A percentile compares a stretch with the other conserved stretches of the same genome.
Evolutionary conservation across 1,140 invertebrate genomes (phyloP).

Genomic region (Lucilia cuprina): DNA sequence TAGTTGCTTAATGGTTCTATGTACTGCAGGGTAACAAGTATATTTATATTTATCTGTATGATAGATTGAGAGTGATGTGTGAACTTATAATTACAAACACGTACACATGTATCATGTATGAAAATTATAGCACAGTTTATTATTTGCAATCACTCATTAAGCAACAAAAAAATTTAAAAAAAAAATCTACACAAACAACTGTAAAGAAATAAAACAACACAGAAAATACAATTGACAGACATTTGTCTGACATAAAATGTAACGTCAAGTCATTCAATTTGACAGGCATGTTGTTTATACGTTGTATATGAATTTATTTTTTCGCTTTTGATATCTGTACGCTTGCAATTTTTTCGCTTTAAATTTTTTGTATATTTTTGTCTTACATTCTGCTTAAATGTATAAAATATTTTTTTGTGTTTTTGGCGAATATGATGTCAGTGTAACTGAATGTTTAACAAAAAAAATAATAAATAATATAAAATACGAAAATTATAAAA

Average conservation of each 20-base stretch:
- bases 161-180: not conserved
- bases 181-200: not conserved
- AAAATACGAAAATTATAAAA: not conserved
- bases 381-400: not conserved
- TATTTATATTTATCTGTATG: not conserved
- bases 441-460: not conserved
- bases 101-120: not conserved
- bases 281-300: conserved; percentile 29
- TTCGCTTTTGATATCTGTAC: not conserved
- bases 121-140: conserved; percentile 24
- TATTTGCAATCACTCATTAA: conserved; percentile 28
- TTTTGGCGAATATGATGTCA: not conserved
- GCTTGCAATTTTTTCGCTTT: not conserved
- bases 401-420: not conserved
- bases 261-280: conserved; percentile 33
- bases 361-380: not conserved
- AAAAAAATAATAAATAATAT: not conserved
- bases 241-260: conserved; percentile 35
- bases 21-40: not conserved
- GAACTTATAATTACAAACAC: conserved; percentile 30
- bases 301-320: conserved; percentile 12
- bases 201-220: not conserved
- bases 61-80: conserved; percentile 6
- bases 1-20: no score
- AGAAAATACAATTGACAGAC: conserved; percentile 20